A percentile compares a stretch with the other conserved stretches of the same genome.
Evolutionary conservation across 2,797 vertebrate genomes (phyloP).

Genomic region (Pipistrellus pygmaeus): DNA sequence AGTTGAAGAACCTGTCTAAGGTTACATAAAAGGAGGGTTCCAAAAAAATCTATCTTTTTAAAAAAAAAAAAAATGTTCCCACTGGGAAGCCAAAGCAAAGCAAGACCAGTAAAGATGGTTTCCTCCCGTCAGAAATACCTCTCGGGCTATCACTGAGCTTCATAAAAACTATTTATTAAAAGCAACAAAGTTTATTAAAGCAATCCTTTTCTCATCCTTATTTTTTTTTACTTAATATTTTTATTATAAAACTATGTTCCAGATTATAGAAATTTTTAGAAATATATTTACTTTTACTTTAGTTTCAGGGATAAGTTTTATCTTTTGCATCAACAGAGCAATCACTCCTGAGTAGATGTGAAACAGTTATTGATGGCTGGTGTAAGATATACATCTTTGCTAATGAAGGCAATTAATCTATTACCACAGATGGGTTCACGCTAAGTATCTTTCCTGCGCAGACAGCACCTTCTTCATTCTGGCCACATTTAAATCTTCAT

Average conservation of each 20-base stretch:
- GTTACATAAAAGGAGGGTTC: not conserved
- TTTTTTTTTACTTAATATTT: slow-evolving; percentile 48
- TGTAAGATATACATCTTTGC: slow-evolving; percentile 73
- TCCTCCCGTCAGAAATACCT: not conserved
- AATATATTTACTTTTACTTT: slow-evolving; percentile 8
- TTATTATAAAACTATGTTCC: not conserved
- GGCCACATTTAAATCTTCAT: slow-evolving; percentile 77
- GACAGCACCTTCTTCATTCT: slow-evolving; percentile 73
- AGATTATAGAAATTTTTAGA: slow-evolving; percentile 12
- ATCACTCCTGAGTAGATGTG: slow-evolving; percentile 52
- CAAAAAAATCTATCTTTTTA: no score
- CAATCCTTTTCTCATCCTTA: not conserved
- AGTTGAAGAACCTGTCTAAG: not conserved
- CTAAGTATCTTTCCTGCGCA: slow-evolving; percentile 67
- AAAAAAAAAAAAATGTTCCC: not conserved
- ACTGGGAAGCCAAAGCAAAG: not conserved
- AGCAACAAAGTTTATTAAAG: not conserved
- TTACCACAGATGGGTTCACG: slow-evolving; percentile 74
- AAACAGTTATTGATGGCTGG: slow-evolving; percentile 69
- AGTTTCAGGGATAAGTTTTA: slow-evolving; percentile 16
- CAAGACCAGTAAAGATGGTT: not conserved
- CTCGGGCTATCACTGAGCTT: not conserved
- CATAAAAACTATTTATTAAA: not conserved
- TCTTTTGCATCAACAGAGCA: slow-evolving; percentile 36
- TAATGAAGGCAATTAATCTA: slow-evolving; percentile 82